Evolutionary conservation across 1,140 invertebrate species (phyloP), one percentile per base, ranked within the genome.

Genomic region (Platorchestia sp.): DNA sequence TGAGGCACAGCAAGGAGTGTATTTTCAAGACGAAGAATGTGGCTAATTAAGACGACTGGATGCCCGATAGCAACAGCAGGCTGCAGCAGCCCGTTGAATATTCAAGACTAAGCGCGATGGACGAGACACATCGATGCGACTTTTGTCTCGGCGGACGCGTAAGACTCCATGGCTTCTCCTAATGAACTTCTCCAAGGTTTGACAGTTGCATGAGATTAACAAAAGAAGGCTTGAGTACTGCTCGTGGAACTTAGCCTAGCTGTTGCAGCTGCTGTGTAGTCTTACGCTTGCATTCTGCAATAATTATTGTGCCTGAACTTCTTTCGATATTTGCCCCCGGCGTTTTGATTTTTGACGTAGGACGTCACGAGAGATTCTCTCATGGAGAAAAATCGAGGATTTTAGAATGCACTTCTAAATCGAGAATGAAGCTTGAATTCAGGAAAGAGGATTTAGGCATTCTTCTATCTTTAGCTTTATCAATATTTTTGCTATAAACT

Each of bases 31-130:
- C 87, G 41, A 89, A 89, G 87, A 89, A 89, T 44, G 87, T 89
- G 41, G 87, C 87, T 89, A 89, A 89, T 89, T 89, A 44, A 89
- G 87, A 89, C 43, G 87, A 41, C 87, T 42, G 87, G 41, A 42
- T 43, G 87, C 87, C n/a, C 27, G 87, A 89, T 89, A 44, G 89
- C 89, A 91, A 40, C 91, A 44, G 44, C 87, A 90, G 87, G 6
- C 41, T 75, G 59, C n/a, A 89, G 87, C 87, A 93, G 91, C 43
- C 27, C 91, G 40, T n/a, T 93, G 91, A 93, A 93, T 93, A 93
- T 93, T 45, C 91, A 44, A 93, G 45, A 45, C 43, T 44, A 0
- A n/a, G 45, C 45, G 45, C 91, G 91, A 93, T 93, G 43, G 40
- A 93, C 91, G 91, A 93, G 91, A 93, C 91, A 47, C 91, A 44